Evolutionary conservation across 35 echinoderm and acorn worm species (phyloP), one percentile per base, ranked within the genome.

Genomic region (Apostichopus californicus): DNA sequence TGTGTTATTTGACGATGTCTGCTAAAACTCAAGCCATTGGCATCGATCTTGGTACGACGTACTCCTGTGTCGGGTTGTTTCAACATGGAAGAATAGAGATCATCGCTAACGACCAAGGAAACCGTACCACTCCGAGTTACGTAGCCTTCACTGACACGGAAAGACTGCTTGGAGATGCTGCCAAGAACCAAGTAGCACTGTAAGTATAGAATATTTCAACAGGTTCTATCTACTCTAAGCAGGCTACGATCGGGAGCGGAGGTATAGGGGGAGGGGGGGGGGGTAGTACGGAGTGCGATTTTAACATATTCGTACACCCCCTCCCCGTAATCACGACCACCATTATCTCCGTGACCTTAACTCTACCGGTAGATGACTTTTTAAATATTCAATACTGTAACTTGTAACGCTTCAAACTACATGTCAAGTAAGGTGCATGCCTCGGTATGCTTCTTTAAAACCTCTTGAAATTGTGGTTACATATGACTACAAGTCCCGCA

Each of bases 21-120:
- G 17, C 11, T 3, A n/a, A 9, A 8, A 4, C 54, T 17, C 81
- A 52, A 17, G 94, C 96, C 73, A 92, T 98, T 18, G 96, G 93
- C 21, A 98, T 98, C 87, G 96, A 98, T 95, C 92, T 98, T 57
- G 96, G 96, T 78, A 98, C 96, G 85, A 93, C 93, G 79, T 93
- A 97, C 75, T 94, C 93, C 7, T 94, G 95, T 90, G 95, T 97
- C 56, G 95, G 95, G 17, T 93, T 96, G 13, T 96, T 96, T 85
- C 90, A 93, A 65, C 57, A 93, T 72, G 92, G 92, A 4, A 86
- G 72, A 78, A 82, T 92, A 21, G 93, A 92, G 24, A 94, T 91
- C 11, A 92, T 91, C 20, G 87, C 95, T 61, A 96, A 96, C 66
- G 95, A 96, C 64, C 95, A 97, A 79, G 95, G 95, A n/a, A 97